phyloP scores from a whole-genome alignment of 2,888 invertebrate species.

The Chamaedrilus cognettii region DNA sequence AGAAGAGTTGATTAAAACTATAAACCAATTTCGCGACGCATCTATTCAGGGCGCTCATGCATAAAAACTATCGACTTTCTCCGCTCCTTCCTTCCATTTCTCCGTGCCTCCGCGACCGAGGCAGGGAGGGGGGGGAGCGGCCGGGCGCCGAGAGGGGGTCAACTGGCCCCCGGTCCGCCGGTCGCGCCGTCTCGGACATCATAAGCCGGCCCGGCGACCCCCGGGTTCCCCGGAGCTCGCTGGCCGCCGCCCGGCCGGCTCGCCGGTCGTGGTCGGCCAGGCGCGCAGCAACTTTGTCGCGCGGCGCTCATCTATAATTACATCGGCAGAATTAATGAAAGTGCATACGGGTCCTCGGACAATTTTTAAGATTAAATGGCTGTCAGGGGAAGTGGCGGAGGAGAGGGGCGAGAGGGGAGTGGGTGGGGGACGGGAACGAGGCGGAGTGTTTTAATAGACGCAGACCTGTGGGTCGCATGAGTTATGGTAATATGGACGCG shows the following conservation, averaged over 20 bases:
- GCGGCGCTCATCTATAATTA: constrained; percentile 19
- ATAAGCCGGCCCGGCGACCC: constrained; percentile 5
- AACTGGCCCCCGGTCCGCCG: background rate
- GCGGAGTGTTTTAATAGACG: constrained; percentile 17
- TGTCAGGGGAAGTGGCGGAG: constrained; percentile 12
- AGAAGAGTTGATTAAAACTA: constrained; percentile 11
- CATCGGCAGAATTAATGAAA: constrained; percentile 25
- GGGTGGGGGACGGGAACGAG: background rate
- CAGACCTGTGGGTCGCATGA: constrained; percentile 23
- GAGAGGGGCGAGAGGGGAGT: background rate
- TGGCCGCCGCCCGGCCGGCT: background rate
- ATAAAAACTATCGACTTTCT: constrained; percentile 5
- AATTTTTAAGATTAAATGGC: constrained; percentile 23
- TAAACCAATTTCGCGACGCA: background rate
- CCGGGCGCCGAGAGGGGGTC: background rate
- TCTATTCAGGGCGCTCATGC: constrained; percentile 1
- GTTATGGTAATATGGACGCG: constrained; percentile 19
- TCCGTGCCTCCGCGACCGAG: background rate
- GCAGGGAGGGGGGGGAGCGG: too few species aligned
- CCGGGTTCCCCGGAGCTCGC: constrained; percentile 5
- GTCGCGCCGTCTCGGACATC: constrained; percentile 6
- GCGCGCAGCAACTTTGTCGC: constrained; percentile 5
- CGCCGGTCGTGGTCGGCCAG: background rate
- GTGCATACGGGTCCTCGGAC: constrained; percentile 16
- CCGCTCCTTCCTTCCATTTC: background rate